These are phyloP conservation scores for Amitus sp. DNA, from an alignment of 2,888 invertebrate genomes.

Conservation along the genomic window DNA sequence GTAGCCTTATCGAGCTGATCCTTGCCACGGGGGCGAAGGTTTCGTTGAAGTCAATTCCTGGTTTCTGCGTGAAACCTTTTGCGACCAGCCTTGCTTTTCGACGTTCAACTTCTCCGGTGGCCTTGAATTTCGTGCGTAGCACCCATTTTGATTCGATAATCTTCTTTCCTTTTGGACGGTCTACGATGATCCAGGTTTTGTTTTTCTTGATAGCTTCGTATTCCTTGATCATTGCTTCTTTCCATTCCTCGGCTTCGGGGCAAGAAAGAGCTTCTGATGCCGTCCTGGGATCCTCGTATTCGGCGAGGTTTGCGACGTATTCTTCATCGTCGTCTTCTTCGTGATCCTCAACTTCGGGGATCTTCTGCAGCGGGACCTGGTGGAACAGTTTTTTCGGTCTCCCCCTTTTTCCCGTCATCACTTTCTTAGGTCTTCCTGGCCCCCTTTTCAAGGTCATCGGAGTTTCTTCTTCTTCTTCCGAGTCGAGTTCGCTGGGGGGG, in stretches of 20 bases:
- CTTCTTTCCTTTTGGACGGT: constrained; percentile 15
- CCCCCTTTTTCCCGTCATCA: no score
- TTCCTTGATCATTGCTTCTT: constrained; percentile 18
- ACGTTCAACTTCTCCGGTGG: constrained; percentile 11
- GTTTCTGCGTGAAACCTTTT: constrained; percentile 13
- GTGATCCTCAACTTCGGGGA: no score
- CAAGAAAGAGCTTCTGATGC: neutral
- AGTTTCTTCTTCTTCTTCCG: no score
- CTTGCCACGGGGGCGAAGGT: constrained; percentile 13
- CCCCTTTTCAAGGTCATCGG: no score
- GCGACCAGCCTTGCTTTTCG: constrained; percentile 18
- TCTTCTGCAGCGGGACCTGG: no score
- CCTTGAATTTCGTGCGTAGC: constrained; percentile 8
- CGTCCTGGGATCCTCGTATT: no score
- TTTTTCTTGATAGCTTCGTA: constrained; percentile 8
- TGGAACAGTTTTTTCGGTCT: no score
- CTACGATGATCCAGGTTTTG: constrained; percentile 16
- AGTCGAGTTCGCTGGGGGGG: no score
- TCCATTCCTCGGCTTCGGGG: constrained; percentile 16
- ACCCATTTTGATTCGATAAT: constrained; percentile 16
- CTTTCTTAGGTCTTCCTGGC: no score
- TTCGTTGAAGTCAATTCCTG: constrained; percentile 12
- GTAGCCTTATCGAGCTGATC: constrained; percentile 4
- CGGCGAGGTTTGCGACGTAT: no score
- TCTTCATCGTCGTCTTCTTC: no score